Evolutionary conservation across 2,797 vertebrate genomes (phyloP).

Genomic region (Botia almorhae): DNA sequence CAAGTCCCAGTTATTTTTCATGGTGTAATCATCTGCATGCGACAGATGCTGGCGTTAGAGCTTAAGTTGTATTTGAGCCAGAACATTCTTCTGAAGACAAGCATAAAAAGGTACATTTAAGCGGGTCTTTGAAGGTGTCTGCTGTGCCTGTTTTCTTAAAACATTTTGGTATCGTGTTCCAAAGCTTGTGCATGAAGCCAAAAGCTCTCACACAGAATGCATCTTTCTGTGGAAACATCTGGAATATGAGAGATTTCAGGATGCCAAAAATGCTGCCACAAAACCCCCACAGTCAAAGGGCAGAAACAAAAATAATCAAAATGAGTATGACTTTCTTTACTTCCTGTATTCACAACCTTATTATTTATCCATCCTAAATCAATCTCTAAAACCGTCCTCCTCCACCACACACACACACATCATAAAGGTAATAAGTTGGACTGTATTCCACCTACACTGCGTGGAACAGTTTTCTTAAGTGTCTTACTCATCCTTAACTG

Average conservation of each 20-base stretch:
- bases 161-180: slow-evolving; percentile 20
- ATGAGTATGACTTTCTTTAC: slow-evolving; percentile 23
- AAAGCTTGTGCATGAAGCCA: slow-evolving; percentile 21
- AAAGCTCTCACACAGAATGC: slow-evolving; percentile 35
- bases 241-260: slow-evolving; percentile 39
- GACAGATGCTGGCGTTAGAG: slow-evolving; percentile 36
- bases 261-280: slow-evolving; percentile 46
- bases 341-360: slow-evolving; percentile 4
- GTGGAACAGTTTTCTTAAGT: slow-evolving; percentile 18
- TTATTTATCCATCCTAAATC: slow-evolving; percentile 1
- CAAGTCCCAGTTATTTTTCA: slow-evolving; percentile 38
- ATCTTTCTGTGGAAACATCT: slow-evolving; percentile 46
- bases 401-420: not conserved
- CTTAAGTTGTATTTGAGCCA: slow-evolving; percentile 37
- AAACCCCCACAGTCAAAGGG: slow-evolving; percentile 47
- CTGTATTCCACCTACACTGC: slow-evolving; percentile 24
- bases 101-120: slow-evolving; percentile 39
- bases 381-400: not conserved
- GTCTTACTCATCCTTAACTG: slow-evolving; percentile 29
- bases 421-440: not conserved
- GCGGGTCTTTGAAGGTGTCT: slow-evolving; percentile 28
- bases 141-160: slow-evolving; percentile 27
- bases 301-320: slow-evolving; percentile 55
- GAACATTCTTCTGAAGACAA: slow-evolving; percentile 47
- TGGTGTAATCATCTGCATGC: slow-evolving; percentile 38